phyloP scores from a whole-genome alignment of 1,140 invertebrate species.

The Catajapyx aquilonaris region DNA sequence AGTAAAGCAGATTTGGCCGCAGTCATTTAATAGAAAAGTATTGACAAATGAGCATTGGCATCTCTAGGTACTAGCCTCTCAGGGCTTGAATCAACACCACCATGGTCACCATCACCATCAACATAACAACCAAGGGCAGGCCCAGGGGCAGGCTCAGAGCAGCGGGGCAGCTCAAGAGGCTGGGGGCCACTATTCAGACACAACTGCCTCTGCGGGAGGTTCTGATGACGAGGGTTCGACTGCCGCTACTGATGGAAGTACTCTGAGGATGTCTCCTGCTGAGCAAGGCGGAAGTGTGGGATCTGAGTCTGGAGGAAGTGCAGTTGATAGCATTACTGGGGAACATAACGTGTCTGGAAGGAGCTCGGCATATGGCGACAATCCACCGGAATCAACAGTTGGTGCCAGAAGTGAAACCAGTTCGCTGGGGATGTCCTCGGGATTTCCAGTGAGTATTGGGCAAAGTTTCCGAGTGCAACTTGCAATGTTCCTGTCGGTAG shows the following conservation, averaged over 20 bases:
- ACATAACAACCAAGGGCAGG: too few species aligned
- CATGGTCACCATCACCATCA: too few species aligned
- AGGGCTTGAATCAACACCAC: too few species aligned
- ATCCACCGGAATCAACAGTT: constrained; percentile 26
- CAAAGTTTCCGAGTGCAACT: constrained; percentile 4
- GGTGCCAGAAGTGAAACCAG: constrained; percentile 29
- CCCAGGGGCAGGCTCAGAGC: constrained; percentile 5
- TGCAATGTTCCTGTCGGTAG: constrained; percentile 6
- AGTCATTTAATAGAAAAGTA: too few species aligned
- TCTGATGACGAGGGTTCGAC: constrained; percentile 90
- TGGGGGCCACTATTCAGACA: constrained; percentile 50
- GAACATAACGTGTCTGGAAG: constrained; percentile 60
- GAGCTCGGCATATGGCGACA: constrained; percentile 68
- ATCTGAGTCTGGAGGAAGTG: constrained; percentile 72
- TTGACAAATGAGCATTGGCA: too few species aligned
- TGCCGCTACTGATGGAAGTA: constrained; percentile 78
- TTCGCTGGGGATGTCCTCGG: constrained; percentile 26
- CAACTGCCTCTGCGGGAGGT: constrained; percentile 58
- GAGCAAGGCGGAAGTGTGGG: constrained; percentile 43
- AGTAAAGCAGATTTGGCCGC: too few species aligned
- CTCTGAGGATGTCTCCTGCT: constrained; percentile 68
- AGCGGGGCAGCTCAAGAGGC: constrained; percentile 17
- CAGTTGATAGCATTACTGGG: constrained; percentile 75
- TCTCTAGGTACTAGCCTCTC: constrained; percentile 10
- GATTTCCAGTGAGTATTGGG: constrained; percentile 20